These are phyloP conservation scores for Perodicticus potto DNA, from an alignment of 2,797 vertebrate species.

Conservation along the genomic window DNA sequence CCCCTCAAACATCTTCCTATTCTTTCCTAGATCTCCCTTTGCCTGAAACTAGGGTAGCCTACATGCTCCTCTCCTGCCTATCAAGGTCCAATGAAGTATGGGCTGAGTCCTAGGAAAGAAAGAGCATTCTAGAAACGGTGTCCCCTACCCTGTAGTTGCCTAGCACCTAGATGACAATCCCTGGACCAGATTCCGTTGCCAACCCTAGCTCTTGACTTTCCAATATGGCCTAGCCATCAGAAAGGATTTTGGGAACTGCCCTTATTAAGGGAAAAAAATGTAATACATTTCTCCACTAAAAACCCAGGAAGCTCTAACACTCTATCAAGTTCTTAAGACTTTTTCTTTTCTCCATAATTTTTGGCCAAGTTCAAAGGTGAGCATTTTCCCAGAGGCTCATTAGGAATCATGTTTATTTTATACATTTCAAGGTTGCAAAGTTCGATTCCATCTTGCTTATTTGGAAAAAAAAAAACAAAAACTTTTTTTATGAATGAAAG, in stretches of 20 bases:
- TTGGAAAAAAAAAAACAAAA: slow-evolving; percentile 50
- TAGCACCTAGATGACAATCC: slow-evolving; percentile 44
- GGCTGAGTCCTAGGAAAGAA: slow-evolving; percentile 2
- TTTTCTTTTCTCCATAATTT: slow-evolving; percentile 83
- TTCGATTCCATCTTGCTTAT: slow-evolving; percentile 79
- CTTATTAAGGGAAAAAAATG: slow-evolving; percentile 81
- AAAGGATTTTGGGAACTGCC: slow-evolving; percentile 78
- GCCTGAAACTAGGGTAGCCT: background rate
- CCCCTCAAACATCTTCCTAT: background rate
- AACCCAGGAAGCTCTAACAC: slow-evolving; percentile 85
- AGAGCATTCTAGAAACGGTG: slow-evolving; percentile 33
- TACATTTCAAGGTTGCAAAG: slow-evolving; percentile 83
- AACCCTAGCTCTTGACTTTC: slow-evolving; percentile 50
- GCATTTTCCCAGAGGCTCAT: slow-evolving; percentile 88
- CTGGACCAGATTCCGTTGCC: slow-evolving; percentile 41
- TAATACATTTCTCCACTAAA: slow-evolving; percentile 66
- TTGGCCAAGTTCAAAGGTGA: slow-evolving; percentile 86
- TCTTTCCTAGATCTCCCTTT: background rate
- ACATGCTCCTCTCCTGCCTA: background rate
- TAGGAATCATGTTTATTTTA: slow-evolving; percentile 81
- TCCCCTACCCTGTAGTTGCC: background rate
- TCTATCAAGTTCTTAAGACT: slow-evolving; percentile 85
- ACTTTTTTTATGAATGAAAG: slow-evolving; percentile 57
- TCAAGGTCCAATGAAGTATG: background rate
- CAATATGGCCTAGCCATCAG: slow-evolving; percentile 48